Conservation (phyloP, 2,113 vertebrate genomes). For the Ictalurus punctatus region DNA sequence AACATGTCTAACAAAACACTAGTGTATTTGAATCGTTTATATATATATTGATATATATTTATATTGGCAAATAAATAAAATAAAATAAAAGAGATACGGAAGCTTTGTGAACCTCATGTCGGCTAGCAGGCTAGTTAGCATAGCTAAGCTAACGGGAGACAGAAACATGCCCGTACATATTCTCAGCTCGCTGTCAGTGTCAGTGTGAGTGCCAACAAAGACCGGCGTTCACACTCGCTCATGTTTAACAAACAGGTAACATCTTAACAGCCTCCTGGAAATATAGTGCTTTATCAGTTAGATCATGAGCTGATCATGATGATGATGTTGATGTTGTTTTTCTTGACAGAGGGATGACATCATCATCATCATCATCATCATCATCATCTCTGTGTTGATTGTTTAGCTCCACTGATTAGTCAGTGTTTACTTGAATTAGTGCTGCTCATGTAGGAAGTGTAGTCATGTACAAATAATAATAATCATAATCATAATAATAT, state of each 20-base stretch:
- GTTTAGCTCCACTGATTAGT: neutral
- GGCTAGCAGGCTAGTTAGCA: constrained; percentile 14
- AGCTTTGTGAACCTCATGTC: neutral
- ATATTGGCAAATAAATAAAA: too few relatives aligned
- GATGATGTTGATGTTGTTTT: constrained; percentile 21
- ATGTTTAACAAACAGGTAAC: neutral
- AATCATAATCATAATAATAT: too few relatives aligned
- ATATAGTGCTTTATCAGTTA: neutral
- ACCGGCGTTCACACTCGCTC: neutral
- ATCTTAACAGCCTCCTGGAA: neutral
- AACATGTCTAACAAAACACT: too few relatives aligned
- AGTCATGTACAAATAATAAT: neutral
- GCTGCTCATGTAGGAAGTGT: neutral
- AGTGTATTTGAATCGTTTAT: too few relatives aligned
- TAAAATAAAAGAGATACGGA: too few relatives aligned
- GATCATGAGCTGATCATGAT: neutral
- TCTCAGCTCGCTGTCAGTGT: neutral
- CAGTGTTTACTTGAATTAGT: neutral
- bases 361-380: constrained; percentile 28
- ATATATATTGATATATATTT: neutral
- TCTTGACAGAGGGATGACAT: constrained; percentile 35
- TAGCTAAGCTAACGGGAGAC: neutral
- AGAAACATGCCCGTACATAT: constrained; percentile 52
- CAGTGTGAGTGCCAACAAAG: neutral
- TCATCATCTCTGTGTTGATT: neutral